Conservation (phyloP, 2,888 invertebrate species). For the Athrips mouffetella region DNA sequence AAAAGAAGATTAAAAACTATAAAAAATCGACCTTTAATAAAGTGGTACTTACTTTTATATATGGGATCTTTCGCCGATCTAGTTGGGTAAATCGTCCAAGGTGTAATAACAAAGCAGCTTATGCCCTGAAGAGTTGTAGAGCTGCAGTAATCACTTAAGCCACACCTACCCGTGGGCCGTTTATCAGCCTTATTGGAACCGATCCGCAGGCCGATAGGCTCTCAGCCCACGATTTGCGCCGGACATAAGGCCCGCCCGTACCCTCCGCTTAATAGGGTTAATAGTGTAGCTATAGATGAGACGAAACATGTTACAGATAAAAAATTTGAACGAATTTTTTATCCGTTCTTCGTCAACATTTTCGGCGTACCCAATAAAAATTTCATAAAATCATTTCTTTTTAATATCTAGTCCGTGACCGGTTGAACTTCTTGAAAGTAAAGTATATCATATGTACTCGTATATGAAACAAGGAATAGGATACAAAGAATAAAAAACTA, state of each 20-base stretch:
- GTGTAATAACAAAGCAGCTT: constrained; percentile 35
- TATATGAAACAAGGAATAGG: no score
- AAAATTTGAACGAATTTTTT: no score
- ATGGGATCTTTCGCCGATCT: neutral
- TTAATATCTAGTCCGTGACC: no score
- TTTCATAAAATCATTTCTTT: no score
- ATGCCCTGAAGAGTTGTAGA: constrained; percentile 39
- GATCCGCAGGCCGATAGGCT: constrained; percentile 41
- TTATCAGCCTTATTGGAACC: constrained; percentile 58
- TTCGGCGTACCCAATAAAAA: no score
- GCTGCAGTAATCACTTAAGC: constrained; percentile 76
- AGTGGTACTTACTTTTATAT: neutral
- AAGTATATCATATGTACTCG: no score
- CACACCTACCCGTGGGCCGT: constrained; percentile 51
- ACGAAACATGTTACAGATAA: neutral
- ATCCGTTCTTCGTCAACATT: no score
- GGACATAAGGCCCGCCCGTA: neutral
- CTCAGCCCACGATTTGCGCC: constrained; percentile 18
- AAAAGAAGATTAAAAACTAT: no score
- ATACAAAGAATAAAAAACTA: no score
- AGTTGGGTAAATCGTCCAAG: constrained; percentile 16
- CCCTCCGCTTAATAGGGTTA: neutral
- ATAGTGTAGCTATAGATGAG: neutral
- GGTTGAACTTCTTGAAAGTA: no score
- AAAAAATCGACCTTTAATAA: neutral